Evolutionary conservation across 1,140 invertebrate species (phyloP), one percentile per base, ranked within the genome.

Genomic region (Euborellia annulipes): DNA sequence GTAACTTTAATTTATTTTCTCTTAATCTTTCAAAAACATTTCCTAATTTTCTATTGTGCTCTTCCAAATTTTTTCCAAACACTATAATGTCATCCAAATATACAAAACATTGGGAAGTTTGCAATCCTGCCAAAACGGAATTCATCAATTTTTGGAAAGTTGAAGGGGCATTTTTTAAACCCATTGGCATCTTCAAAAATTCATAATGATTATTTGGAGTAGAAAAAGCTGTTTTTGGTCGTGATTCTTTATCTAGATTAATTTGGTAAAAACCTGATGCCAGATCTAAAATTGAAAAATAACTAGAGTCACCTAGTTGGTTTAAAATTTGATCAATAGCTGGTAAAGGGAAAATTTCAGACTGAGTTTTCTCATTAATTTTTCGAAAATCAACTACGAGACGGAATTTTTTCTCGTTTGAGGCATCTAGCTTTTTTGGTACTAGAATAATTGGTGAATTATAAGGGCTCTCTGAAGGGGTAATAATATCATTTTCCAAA

Each of bases 261-360:
- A 68, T 50, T 47, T 71, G 64, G 53, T 54, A 61, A 47, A 65
- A 71, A 0, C 64, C 69, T 17, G 54, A 59, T 0, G 55, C 54
- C 9, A 71, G 42, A 54, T 75, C 71, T 2, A 74, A 46, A 1
- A 61, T 62, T 2, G 59, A 55, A 49, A 72, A 73, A 50, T 62
- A 68, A 37, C 55, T 58, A 32, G 57, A 54, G 14, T 61, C 60
- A 3, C 60, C 59, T n/a, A 74, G 42, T 22, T 60, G 56, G 49
- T 71, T 62, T 41, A 66, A 44, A 21, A 62, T 62, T 14, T 71
- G 65, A 3, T 60, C 56, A 13, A 74, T 71, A 13, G 62, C 49
- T 8, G 71, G 71, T 7, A 76, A 40, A 0, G 73, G 72, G 53
- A 64, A 76, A 34, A 48, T 55, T 52, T 75, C 69, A 7, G 54